Base-by-base conservation (phyloP, 2,888 invertebrate species). In the Leucania comma region DNA sequence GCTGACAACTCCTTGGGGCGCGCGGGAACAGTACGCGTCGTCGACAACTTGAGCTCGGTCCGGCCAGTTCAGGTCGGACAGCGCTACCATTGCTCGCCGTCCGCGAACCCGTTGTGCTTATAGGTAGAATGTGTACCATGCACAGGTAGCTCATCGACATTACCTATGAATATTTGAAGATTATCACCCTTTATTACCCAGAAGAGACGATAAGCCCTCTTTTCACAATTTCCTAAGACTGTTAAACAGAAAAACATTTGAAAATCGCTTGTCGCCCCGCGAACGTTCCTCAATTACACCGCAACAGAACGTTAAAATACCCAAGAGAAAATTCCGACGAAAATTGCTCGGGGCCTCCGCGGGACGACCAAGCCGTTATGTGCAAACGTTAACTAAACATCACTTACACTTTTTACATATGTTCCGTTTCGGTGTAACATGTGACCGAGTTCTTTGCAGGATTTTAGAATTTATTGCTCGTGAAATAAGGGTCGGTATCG, bases 241-340 rank as follows among this genome's bases (percentile, higher is more conserved):
- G 35, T 72, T 78, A 62, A 72, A 32, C 46, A 35, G 60, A 65
- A 72, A 73, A 71, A 64, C 57, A 59, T 61, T 66, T 53, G 54
- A 63, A 83, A 77, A 73, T 62, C 84, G 81, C 83, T 68, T 12
- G 50, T 48, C 76, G 76, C 60, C 46, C 73, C 81, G 70, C 79
- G 10, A 42, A 38, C 57, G 42, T 24, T 22, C 69, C 17, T 83
- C 32, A 54, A 65, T 90, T 85, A 69, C 51, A 76, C 87, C 87
- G 71, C 68, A 68, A 42, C 42, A 72, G 54, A 84, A 86, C 84
- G 83, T 86, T 85, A 75, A 81, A 88, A 88, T 80, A 86, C 89
- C 87, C 88, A 35, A 83, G 89, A 90, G 90, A 88, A 89, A 89
- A 90, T 89, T 89, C 86, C 87, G 84, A 86, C 87, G 89, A 87